Percentiles rank a stretch among this genome's conserved stretches.
phyloP scores from a whole-genome alignment of 2,888 invertebrate species.

The Drosophila maculinotata region DNA sequence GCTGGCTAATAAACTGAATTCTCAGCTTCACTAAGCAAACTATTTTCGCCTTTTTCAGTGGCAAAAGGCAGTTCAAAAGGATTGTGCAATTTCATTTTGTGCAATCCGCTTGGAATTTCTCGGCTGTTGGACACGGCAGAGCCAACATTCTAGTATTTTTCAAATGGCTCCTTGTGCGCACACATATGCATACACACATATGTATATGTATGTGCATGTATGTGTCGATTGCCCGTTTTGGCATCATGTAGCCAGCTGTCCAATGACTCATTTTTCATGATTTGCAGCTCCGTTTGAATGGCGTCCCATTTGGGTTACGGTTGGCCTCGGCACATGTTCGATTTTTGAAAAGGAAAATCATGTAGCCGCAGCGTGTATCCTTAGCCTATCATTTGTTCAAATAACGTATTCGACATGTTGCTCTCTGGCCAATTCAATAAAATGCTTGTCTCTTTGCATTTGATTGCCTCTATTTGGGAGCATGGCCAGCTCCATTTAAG shows the following conservation, averaged over 20 bases:
- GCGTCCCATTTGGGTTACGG: slow-evolving; percentile 35
- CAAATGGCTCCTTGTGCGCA: slow-evolving; percentile 1
- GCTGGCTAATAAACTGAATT: slow-evolving; percentile 7
- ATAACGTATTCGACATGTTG: slow-evolving; percentile 39
- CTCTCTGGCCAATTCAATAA: slow-evolving; percentile 47
- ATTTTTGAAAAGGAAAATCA: slow-evolving; percentile 51
- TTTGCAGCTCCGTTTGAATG: slow-evolving; percentile 55
- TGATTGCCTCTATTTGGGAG: slow-evolving; percentile 37
- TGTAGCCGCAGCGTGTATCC: slow-evolving; percentile 37
- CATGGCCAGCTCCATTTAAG: slow-evolving; percentile 18
- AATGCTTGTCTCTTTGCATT: slow-evolving; percentile 45
- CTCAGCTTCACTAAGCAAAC: slow-evolving; percentile 11
- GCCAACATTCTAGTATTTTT: slow-evolving; percentile 6
- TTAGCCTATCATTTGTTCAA: slow-evolving; percentile 47
- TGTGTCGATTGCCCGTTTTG: slow-evolving; percentile 12
- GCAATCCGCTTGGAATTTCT: slow-evolving; percentile 19
- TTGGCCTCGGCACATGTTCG: slow-evolving; percentile 16
- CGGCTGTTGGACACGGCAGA: background rate
- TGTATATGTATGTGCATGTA: background rate
- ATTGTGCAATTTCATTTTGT: slow-evolving; percentile 30
- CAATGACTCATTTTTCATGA: slow-evolving; percentile 67
- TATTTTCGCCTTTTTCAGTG: slow-evolving; percentile 6
- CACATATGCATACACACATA: background rate
- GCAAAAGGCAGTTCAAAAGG: slow-evolving; percentile 10
- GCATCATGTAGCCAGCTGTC: slow-evolving; percentile 52